Evolutionary conservation across 2,888 invertebrate genomes (phyloP).

Genomic region (Microdon myrmicae): DNA sequence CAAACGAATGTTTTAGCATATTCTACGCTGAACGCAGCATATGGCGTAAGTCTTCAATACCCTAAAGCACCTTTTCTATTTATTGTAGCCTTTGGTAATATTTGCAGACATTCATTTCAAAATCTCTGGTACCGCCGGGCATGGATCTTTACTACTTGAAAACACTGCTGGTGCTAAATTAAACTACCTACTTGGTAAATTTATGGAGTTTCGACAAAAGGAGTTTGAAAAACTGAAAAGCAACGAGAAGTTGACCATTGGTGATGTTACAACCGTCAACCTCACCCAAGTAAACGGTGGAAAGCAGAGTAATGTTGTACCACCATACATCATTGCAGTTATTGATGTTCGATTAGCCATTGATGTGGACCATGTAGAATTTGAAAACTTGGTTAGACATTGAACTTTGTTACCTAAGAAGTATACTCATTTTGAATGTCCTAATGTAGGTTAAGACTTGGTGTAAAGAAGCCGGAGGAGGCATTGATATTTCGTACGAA

Average conservation of each 20-base stretch:
- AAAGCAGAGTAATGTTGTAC: conserved; percentile 84
- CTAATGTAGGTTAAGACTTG: conserved; percentile 67
- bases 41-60: conserved; percentile 75
- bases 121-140: conserved; percentile 78
- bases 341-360: conserved; percentile 75
- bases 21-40: conserved; percentile 75
- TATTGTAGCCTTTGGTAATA: neutral
- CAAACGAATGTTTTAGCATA: conserved; percentile 72
- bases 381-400: conserved; percentile 71
- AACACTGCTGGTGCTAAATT: conserved; percentile 81
- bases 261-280: conserved; percentile 81
- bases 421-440: neutral
- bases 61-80: neutral
- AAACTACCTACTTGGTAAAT: conserved; percentile 72
- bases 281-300: conserved; percentile 79
- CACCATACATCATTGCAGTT: conserved; percentile 74
- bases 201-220: conserved; percentile 73
- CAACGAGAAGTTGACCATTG: conserved; percentile 69
- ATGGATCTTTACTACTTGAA: conserved; percentile 77
- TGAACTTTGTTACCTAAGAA: neutral
- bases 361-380: conserved; percentile 70
- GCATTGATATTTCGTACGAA: conserved; percentile 74
- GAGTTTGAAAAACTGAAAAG: conserved; percentile 71
- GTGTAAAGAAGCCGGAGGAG: conserved; percentile 80
- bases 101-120: conserved; percentile 72